phyloP scores from a whole-genome alignment of 2,888 invertebrate species.

The Acheta domesticus region DNA sequence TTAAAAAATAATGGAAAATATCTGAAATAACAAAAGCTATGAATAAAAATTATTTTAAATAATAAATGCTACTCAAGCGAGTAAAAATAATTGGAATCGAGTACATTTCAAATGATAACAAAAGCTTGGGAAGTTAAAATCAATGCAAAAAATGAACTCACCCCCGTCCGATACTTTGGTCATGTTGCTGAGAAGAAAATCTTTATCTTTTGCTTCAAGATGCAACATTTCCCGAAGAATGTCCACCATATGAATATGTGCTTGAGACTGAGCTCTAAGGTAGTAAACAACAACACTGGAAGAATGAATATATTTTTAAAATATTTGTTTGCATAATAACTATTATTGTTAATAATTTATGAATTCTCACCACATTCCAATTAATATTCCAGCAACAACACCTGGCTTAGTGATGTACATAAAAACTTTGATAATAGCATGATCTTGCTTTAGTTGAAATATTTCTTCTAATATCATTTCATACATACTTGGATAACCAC shows the following conservation, averaged over 20 bases:
- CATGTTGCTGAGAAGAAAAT: constrained; percentile 63
- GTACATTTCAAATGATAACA: too few relatives aligned
- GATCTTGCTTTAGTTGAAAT: constrained; percentile 51
- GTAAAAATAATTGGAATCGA: too few relatives aligned
- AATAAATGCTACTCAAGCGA: too few relatives aligned
- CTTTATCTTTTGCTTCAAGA: constrained; percentile 66
- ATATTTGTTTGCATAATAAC: constrained; percentile 6
- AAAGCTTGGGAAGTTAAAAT: too few relatives aligned
- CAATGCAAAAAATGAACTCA: constrained; percentile 26
- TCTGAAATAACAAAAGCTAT: too few relatives aligned
- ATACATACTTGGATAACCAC: constrained; percentile 54
- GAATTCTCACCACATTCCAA: constrained; percentile 56
- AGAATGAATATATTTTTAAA: constrained; percentile 28
- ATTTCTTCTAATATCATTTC: constrained; percentile 57
- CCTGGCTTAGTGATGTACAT: constrained; percentile 58
- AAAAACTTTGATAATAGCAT: constrained; percentile 50
- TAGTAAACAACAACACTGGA: constrained; percentile 62
- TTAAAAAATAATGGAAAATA: too few relatives aligned
- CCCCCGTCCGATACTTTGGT: constrained; percentile 46
- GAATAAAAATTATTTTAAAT: too few relatives aligned
- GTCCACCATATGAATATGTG: constrained; percentile 59
- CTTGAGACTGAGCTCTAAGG: constrained; percentile 58
- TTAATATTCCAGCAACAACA: constrained; percentile 57
- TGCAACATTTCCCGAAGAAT: constrained; percentile 62
- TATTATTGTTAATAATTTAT: constrained; percentile 23